These are phyloP conservation scores for Cantharis nigra DNA, from an alignment of 2,888 invertebrate species.

Conservation along the genomic window DNA sequence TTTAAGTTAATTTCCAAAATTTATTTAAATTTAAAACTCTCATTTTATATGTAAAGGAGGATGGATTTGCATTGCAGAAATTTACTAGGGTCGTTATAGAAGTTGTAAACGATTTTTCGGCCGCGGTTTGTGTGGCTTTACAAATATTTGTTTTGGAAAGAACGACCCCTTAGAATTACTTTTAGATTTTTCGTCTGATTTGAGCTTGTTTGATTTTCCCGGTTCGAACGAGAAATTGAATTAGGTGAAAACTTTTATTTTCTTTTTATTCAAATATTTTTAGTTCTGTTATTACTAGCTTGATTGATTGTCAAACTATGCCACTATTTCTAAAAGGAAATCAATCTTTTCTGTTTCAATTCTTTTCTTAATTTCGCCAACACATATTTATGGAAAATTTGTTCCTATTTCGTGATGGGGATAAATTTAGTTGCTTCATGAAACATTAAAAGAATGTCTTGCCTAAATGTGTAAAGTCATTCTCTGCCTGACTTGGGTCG, in stretches of 20 bases:
- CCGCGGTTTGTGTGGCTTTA: slow-evolving; percentile 23
- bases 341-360: not conserved
- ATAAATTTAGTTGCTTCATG: not conserved
- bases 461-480: not conserved
- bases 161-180: slow-evolving; percentile 16
- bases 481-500: not conserved
- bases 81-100: slow-evolving; percentile 24
- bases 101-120: slow-evolving; percentile 29
- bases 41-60: slow-evolving; percentile 29
- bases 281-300: not conserved
- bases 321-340: not conserved
- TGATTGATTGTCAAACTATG: not conserved
- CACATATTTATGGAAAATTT: not conserved
- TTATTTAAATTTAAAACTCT: slow-evolving; percentile 24
- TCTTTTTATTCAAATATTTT: not conserved
- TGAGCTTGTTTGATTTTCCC: slow-evolving; percentile 2
- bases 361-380: not conserved
- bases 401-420: not conserved
- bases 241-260: not conserved
- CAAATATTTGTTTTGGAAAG: slow-evolving; percentile 26
- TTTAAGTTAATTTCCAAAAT: slow-evolving; percentile 28
- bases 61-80: slow-evolving; percentile 30
- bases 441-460: not conserved
- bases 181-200: slow-evolving; percentile 7
- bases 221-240: not conserved